These are phyloP conservation scores for Mallotus villosus DNA, from an alignment of 2,797 vertebrate species.

Conservation along the genomic window DNA sequence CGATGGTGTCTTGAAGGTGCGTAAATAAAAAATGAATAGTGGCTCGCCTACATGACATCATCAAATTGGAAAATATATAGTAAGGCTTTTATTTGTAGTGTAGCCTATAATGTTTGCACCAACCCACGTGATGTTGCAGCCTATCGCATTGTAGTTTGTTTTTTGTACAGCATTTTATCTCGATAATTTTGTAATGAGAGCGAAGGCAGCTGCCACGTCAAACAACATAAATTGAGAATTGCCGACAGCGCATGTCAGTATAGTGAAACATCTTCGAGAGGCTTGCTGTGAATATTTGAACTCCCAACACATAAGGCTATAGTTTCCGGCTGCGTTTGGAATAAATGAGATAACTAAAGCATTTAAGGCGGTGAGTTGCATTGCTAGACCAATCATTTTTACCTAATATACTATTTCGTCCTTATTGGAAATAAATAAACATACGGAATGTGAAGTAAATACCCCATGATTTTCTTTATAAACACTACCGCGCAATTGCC, in stretches of 20 bases:
- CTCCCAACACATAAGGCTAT: not conserved
- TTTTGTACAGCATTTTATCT: not conserved
- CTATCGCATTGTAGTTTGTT: not conserved
- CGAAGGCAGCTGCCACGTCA: slow-evolving; percentile 4
- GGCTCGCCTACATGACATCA: slow-evolving; percentile 19
- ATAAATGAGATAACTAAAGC: not conserved
- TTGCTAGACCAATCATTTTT: not conserved
- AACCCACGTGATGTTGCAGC: too few species aligned
- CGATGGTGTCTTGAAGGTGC: too few species aligned
- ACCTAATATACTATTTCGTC: too few species aligned
- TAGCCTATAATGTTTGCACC: too few species aligned
- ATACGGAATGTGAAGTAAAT: too few species aligned
- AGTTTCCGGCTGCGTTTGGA: not conserved
- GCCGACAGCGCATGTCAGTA: not conserved
- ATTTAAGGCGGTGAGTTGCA: not conserved
- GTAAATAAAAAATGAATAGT: too few species aligned
- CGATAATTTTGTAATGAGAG: not conserved
- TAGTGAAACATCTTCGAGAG: not conserved
- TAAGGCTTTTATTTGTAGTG: too few species aligned
- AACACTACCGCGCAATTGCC: too few species aligned
- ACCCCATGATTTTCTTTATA: too few species aligned
- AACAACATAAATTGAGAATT: not conserved
- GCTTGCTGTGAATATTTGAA: not conserved
- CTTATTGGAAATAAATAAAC: too few species aligned
- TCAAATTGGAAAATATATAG: slow-evolving; percentile 21